Base-by-base conservation (phyloP, 2,888 invertebrate genomes). In the Napeogenes sylphis region DNA sequence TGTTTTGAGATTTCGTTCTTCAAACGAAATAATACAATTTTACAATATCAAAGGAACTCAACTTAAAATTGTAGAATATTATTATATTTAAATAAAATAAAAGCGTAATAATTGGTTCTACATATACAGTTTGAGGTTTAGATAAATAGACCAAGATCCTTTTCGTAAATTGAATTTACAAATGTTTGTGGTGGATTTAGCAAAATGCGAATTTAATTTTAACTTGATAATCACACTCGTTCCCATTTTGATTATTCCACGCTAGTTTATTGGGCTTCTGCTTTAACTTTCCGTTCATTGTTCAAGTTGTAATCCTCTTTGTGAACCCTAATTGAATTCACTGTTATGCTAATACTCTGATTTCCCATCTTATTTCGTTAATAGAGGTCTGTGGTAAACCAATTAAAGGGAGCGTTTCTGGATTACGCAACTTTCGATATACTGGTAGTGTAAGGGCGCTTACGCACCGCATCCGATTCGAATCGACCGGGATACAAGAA, bases 221-320 rank as follows among this genome's bases (percentile, higher is more conserved):
- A 85, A 84, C 79, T 83, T 78, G 78, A 78, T 79, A 80, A 79
- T 78, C 77, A 77, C 78, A 80, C 83, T 84, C 81, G 81, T 87
- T 84, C 79, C 83, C 84, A 84, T 84, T 89, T 85, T 85, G 88
- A 90, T 89, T 87, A 87, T 85, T 84, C 84, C 77, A 83, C 79
- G 83, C 78, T 88, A 88, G 89, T 88, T 88, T 81, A 81, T 80
- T 80, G 82, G 81, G 79, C 79, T 80, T 80, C 83, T 76, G 81
- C 81, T 82, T 82, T 78, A 87, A 90, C 87, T 87, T 89, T 85
- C 81, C 84, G 83, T 82, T 87, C 86, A 88, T 87, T 89, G 87
- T 90, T 87, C 89, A 90, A 90, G 89, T 90, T 90, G 87, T 90
- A 90, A 90, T 90, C 89, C 90, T 89, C 89, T 90, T 90, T 90